Evolutionary conservation across 2,113 vertebrate species (phyloP).

Genomic region (Phylloscopus whistleri): DNA sequence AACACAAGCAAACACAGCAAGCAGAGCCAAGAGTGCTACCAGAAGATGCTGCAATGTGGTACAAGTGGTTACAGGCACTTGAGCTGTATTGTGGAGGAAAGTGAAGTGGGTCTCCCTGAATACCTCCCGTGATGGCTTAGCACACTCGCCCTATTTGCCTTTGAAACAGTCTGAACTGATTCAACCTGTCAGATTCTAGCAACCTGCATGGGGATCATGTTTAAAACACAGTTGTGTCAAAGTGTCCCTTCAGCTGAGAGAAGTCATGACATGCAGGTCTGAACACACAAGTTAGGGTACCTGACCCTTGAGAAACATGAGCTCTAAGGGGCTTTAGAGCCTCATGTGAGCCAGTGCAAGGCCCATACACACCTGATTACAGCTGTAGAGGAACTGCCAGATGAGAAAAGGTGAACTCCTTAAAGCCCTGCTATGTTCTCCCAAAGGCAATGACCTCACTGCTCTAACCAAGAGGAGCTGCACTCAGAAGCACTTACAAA

Average conservation of each 20-base stretch:
- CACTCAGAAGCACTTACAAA: background rate
- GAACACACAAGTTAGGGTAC: background rate
- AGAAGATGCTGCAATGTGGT: background rate
- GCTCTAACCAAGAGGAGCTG: background rate
- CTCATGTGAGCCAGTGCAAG: background rate
- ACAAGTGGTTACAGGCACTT: background rate
- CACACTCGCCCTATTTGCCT: background rate
- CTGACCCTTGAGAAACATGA: background rate
- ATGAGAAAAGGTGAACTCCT: background rate
- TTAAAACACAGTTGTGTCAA: background rate
- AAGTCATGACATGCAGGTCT: background rate
- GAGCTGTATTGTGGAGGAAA: background rate
- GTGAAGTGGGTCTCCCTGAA: background rate
- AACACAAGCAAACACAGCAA: background rate
- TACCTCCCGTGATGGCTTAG: background rate
- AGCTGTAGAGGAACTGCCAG: background rate
- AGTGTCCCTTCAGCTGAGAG: background rate
- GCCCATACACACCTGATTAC: background rate
- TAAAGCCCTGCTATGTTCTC: background rate
- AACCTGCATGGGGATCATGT: rapidly evolving
- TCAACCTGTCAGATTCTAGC: background rate
- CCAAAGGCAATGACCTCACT: background rate
- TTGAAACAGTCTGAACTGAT: background rate
- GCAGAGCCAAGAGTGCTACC: background rate
- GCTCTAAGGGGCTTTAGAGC: background rate